Base-by-base conservation (phyloP, 2,888 invertebrate genomes). In the Campoletis raptor region DNA sequence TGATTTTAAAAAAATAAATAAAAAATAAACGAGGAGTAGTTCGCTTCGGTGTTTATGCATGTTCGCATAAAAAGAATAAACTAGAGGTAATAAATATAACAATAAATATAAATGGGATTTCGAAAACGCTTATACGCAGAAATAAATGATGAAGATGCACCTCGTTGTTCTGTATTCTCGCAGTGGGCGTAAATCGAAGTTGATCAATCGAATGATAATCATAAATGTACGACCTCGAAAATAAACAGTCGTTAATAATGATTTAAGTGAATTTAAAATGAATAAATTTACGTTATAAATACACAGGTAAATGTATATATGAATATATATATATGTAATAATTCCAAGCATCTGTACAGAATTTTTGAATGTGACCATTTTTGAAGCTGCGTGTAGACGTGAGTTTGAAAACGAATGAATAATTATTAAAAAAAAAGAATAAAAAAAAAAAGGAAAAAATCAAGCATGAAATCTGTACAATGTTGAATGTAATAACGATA, bases 61-160 rank as follows among this genome's bases (percentile, higher is more conserved):
- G 82, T 83, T 57, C 40, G 79, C 72, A 18, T 81, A n/a, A 57
- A 57, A 54, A 54, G 64, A 30, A 45, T 7, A 77, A 83, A 70
- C n/a, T 30, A 45, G 24, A 66, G 2, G 36, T 45, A 30, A 48
- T 15, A 37, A 77, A 5, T 67, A 79, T 69, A 54, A 70, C 30
- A 70, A 15, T 36, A 42, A 79, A 24, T 10, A 85, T 61, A 57
- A 86, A 83, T 73, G 81, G 83, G 69, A 83, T 83, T 83, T 78
- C 48, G 40, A 81, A 86, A 81, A 86, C 77, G 86, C 86, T 86
- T 84, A 45, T 67, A 77, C 18, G 83, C 77, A 83, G 81, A 74
- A 77, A 69, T 66, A 57, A 48, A 64, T 36, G 52, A 66, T 40
- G n/a, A 37, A 73, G 40, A 78, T 40, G 70, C 18, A 37, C 72